Base-by-base conservation (phyloP, 2,888 invertebrate species). In the Drosophila basisetae region DNA sequence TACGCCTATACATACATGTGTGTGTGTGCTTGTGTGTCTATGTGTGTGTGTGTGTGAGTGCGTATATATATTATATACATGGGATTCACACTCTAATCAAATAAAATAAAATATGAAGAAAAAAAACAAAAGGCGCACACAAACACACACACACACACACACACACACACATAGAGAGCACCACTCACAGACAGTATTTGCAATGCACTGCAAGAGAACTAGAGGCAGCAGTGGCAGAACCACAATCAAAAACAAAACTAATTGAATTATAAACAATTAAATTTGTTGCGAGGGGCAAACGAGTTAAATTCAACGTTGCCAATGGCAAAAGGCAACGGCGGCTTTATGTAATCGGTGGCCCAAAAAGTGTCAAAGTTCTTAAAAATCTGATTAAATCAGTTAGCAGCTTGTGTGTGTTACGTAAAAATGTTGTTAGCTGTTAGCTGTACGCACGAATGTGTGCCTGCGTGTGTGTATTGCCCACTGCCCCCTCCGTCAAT, bases 241-340 rank as follows among this genome's bases (percentile, higher is more conserved):
- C 47, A 47, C 55, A 76, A 73, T 33, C 28, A 66, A 66, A 47
- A 70, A 60, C 39, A 63, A 58, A 71, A 76, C 73, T 79, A 81
- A 84, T 79, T 77, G 70, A 89, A 84, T 89, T 89, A 86, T 75
- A 77, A 77, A 81, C 76, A 83, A 81, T 76, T 80, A 59, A 68
- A 69, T 61, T 61, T 55, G 67, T 60, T 47, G 47, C 68, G 53
- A 53, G 66, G 76, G 67, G 62, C 25, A 50, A 72, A 52, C 31
- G 47, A 74, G 62, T 56, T 62, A 56, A 55, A 49, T 53, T 53
- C 28, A 33, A 35, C 47, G 35, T 13, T 39, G 35, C 16, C 59
- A 22, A 13, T 18, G 54, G 55, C 43, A 47, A 30, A 58, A 41
- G 22, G 58, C 54, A 30, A 30, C 28, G 39, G 43, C 59, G 49